phyloP scores from a whole-genome alignment of 30 jellyfish, hydroid and myxozoan genomes.

The Cassiopea andromeda region DNA sequence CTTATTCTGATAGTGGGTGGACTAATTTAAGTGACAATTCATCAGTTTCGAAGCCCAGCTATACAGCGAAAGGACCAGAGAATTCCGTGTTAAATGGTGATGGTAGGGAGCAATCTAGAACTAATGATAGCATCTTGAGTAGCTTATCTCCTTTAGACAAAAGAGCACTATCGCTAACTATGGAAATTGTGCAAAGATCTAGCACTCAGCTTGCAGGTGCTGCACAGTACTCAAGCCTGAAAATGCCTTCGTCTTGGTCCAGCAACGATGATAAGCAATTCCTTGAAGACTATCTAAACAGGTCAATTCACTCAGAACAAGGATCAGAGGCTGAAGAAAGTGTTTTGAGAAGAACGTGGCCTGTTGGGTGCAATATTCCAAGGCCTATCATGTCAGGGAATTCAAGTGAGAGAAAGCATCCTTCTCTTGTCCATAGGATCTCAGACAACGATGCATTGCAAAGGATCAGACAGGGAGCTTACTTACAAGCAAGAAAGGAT shows the following conservation, averaged over 20 bases:
- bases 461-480: constrained; percentile 64
- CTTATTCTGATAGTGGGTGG: constrained; percentile 48
- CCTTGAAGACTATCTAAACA: constrained; percentile 20
- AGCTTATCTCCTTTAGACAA: not conserved
- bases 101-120: not conserved
- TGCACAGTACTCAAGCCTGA: not conserved
- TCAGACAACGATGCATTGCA: constrained; percentile 63
- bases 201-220: not conserved
- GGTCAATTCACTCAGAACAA: constrained; percentile 25
- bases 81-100: not conserved
- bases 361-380: constrained; percentile 9
- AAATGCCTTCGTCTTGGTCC: not conserved
- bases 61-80: not conserved
- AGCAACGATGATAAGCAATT: constrained; percentile 15
- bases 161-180: not conserved
- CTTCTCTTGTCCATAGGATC: constrained; percentile 52
- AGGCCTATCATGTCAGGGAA: not conserved
- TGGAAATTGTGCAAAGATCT: not conserved
- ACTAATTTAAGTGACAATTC: not conserved
- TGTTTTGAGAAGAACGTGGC: constrained; percentile 60
- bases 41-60: not conserved
- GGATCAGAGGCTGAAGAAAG: constrained; percentile 9
- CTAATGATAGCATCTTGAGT: not conserved
- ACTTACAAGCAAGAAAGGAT: constrained; percentile 43
- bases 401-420: not conserved